phyloP scores from a whole-genome alignment of 2,113 vertebrate genomes.

The Petrocephalus microphthalmus region DNA sequence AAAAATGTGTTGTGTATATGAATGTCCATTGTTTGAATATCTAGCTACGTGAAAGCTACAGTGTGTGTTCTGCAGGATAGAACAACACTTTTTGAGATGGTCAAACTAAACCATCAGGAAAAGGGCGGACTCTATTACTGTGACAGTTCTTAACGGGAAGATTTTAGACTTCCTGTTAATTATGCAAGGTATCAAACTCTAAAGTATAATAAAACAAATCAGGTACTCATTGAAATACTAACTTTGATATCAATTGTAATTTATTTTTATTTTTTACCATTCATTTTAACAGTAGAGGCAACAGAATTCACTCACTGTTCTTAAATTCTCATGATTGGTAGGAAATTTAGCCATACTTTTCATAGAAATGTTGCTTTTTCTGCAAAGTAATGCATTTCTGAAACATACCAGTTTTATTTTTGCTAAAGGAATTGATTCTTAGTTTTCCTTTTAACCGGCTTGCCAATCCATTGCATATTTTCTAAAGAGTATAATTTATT shows the following conservation, averaged over 20 bases:
- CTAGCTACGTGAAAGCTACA: conserved; percentile 48
- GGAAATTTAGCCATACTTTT: background rate
- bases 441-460: conserved; percentile 32
- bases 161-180: conserved; percentile 54
- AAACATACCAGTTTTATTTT: conserved; percentile 43
- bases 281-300: conserved; percentile 32
- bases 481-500: conserved; percentile 59
- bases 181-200: conserved; percentile 61
- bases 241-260: conserved; percentile 58
- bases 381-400: conserved; percentile 45
- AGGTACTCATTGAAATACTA: conserved; percentile 66
- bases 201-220: conserved; percentile 47
- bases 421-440: conserved; percentile 47
- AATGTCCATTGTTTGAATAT: conserved; percentile 62
- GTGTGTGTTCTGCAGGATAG: conserved; percentile 70
- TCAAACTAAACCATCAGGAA: conserved; percentile 40
- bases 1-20: conserved; percentile 69
- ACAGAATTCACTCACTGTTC: conserved; percentile 41
- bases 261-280: conserved; percentile 57
- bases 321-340: conserved; percentile 37
- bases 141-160: conserved; percentile 46
- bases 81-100: conserved; percentile 55
- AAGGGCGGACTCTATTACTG: conserved; percentile 60
- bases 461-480: conserved; percentile 39
- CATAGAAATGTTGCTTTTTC: conserved; percentile 34